Percentiles rank a stretch among this genome's conserved stretches.
These are phyloP conservation scores for Lucinisca nassula DNA, from an alignment of 2,888 invertebrate genomes.

Conservation along the genomic window DNA sequence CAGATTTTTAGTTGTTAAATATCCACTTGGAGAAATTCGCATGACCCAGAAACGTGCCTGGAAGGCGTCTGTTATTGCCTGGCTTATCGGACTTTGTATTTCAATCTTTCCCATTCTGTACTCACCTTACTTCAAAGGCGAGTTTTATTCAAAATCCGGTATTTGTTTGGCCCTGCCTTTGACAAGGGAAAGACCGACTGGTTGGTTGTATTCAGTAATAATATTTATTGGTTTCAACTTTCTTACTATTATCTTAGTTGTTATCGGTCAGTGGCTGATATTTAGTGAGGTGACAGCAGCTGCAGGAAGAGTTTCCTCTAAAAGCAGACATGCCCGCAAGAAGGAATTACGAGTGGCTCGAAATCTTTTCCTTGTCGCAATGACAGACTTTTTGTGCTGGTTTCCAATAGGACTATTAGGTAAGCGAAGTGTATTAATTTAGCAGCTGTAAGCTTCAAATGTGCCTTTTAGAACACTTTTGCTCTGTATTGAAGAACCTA, in stretches of 20 bases:
- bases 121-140: not conserved
- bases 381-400: not conserved
- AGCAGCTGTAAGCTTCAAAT: too few species aligned
- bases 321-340: too few species aligned
- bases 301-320: not conserved
- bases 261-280: not conserved
- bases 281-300: not conserved
- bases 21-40: slow-evolving; percentile 12
- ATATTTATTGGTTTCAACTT: not conserved
- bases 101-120: not conserved
- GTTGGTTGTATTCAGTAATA: not conserved
- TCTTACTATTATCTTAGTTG: not conserved
- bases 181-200: not conserved
- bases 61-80: slow-evolving; percentile 60
- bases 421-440: too few species aligned
- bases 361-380: not conserved
- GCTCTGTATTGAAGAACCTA: too few species aligned
- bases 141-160: not conserved
- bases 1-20: slow-evolving; percentile 90
- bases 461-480: too few species aligned
- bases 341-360: not conserved
- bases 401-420: too few species aligned
- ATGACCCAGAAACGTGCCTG: slow-evolving; percentile 75
- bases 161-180: not conserved
- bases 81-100: not conserved